These are phyloP conservation scores for Pteropus alecto DNA, from an alignment of 2,113 vertebrate genomes.

Conservation along the genomic window DNA sequence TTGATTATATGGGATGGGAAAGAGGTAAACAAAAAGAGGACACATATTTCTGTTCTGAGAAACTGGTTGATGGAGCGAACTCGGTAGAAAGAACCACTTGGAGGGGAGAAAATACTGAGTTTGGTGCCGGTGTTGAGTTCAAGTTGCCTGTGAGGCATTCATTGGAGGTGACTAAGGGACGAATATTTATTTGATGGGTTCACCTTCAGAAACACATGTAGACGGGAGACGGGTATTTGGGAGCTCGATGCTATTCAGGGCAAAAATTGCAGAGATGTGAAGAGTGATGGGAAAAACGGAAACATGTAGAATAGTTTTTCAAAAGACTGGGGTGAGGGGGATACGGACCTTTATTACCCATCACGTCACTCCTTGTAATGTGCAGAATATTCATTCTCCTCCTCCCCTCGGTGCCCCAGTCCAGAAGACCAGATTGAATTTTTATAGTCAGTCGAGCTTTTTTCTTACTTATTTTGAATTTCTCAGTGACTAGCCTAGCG, in stretches of 20 bases:
- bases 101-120: background rate
- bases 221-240: background rate
- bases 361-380: background rate
- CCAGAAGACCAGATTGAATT: background rate
- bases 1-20: background rate
- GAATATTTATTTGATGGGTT: background rate
- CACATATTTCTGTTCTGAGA: background rate
- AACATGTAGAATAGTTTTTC: rapidly evolving
- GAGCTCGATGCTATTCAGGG: too few species aligned
- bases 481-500: background rate
- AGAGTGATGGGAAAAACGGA: background rate
- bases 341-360: background rate
- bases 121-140: background rate
- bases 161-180: background rate
- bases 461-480: background rate
- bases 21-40: background rate
- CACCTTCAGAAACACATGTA: background rate
- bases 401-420: background rate
- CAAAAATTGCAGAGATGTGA: background rate
- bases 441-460: background rate
- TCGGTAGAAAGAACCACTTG: background rate
- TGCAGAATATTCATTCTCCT: background rate
- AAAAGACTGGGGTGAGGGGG: background rate
- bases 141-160: background rate
- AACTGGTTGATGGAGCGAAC: background rate